Base-by-base conservation (phyloP, 1,140 invertebrate genomes). In the Drosophila miranda region DNA sequence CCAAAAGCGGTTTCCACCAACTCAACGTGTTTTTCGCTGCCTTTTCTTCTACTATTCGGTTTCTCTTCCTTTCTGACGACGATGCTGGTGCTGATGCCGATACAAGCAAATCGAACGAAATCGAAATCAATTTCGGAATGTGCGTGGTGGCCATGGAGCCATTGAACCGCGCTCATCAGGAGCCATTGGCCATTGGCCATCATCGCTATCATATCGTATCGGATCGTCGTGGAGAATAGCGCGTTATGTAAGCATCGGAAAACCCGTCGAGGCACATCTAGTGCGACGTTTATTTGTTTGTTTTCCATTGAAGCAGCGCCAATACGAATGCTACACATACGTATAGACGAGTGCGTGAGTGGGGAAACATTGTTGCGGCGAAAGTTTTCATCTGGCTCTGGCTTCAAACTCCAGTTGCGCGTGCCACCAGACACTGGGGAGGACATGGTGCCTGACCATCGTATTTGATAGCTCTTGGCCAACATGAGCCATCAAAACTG, bases 111-210 rank as follows among this genome's bases (percentile, higher is more conserved):
- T 70, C 54, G 42, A 61, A 69, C 69, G 69, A 75, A 75, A 75
- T 60, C 71, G 72, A 73, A 73, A 73, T 73, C 58, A 63, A 75
- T 75, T 75, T 75, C 61, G 72, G 71, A 75, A 75, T 75, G 71
- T 75, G 61, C 49, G 72, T 50, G 67, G 72, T 50, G 67, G 30
- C 61, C 63, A 46, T 49, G 50, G 53, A 55, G 61, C 72, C 72
- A 75, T 60, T 67, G 71, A 75, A 75, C 71, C 72, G n/a, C 55
- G 69, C 48, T 75, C 71, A 75, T 68, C 72, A 75, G 71, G 62
- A 74, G 59, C 53, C 42, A 55, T 28, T 54, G 58, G 41, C 50
- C 49, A 28, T 14, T 38, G 30, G 28, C 51, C 19, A 45, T 61
- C 38, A 9, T 61, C 38, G n/a, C 19, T 21, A 49, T 60, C 46